Evolutionary conservation across 2,888 invertebrate genomes (phyloP), one percentile per base, ranked within the genome.

Genomic region (Electrophaes corylata): DNA sequence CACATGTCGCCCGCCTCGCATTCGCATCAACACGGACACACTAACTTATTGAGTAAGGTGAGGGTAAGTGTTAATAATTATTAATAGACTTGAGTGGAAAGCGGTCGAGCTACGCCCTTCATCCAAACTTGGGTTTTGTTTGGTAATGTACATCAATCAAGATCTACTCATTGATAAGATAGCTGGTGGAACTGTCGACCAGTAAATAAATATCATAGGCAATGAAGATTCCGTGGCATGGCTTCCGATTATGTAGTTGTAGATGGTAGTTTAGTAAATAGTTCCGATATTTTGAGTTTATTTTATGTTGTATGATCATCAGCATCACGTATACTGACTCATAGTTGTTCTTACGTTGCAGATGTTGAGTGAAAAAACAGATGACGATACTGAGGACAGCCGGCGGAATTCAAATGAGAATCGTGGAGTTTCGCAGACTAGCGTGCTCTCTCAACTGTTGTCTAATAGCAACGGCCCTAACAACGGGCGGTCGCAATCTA

Each of bases 291-390:
- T 35, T 35, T 14, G 14, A 8, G 12, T 35, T 35, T 14, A 35
- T 14, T 5, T 14, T 14, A 14, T 35, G n/a, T n/a, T n/a, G n/a
- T n/a, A 29, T 29, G 29, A 33, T 26, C 26, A 26, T n/a, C 4
- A 3, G 12, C 33, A 33, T 5, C 29, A 19, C 35, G 14, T 14
- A 6, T 35, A 12, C 12, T 35, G 20, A 23, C 11, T 23, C 23
- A 23, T 3, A 2, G 8, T 47, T 16, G 1, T 37, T 52, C 16
- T 16, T 23, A 39, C 12, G 47, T 44, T 44, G 33, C 61, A 96
- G 96, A 93, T 97, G 82, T 90, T 97, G 64, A 97, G 96, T 78
- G 96, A 96, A 66, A 96, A 95, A 84, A 95, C 94, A 59, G 96
- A 96, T 71, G 96, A 96, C 69, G 96, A 96, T 69, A 94, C 94